A percentile compares a stretch with the other conserved stretches of the same genome.
These are phyloP conservation scores for Cerastoderma edule DNA, from an alignment of 2,888 invertebrate genomes.

Conservation along the genomic window DNA sequence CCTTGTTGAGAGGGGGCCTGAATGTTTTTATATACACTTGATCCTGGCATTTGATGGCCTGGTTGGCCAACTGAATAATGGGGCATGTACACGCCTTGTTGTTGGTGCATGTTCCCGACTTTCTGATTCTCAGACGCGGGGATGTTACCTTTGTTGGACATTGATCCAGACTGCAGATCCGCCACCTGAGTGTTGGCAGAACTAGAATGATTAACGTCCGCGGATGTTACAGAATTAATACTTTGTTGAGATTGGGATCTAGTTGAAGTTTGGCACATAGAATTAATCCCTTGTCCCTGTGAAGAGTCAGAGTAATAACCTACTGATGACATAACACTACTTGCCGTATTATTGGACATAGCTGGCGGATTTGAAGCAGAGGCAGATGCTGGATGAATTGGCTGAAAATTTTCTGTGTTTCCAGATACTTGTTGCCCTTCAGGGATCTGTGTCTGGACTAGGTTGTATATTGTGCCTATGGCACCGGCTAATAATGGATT, in stretches of 20 bases:
- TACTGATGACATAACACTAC: slow-evolving; percentile 47
- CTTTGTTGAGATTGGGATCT: slow-evolving; percentile 61
- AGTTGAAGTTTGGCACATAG: slow-evolving; percentile 56
- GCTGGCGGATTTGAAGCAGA: slow-evolving; percentile 54
- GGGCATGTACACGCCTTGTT: slow-evolving; percentile 50
- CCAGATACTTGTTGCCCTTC: slow-evolving; percentile 47
- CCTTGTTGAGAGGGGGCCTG: slow-evolving; percentile 27
- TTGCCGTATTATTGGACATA: slow-evolving; percentile 49
- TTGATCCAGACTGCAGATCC: slow-evolving; percentile 32
- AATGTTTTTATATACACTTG: slow-evolving; percentile 43
- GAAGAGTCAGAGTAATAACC: slow-evolving; percentile 42
- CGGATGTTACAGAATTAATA: slow-evolving; percentile 49
- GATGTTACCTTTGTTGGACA: slow-evolving; percentile 24
- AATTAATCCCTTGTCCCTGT: slow-evolving; percentile 37
- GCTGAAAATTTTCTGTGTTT: slow-evolving; percentile 66
- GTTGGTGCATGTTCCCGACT: slow-evolving; percentile 39
- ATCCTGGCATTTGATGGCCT: slow-evolving; percentile 39
- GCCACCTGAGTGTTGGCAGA: slow-evolving; percentile 37
- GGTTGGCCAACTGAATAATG: slow-evolving; percentile 47
- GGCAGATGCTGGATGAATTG: slow-evolving; percentile 71
- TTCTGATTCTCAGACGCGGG: slow-evolving; percentile 38
- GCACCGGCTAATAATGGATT: slow-evolving; percentile 76
- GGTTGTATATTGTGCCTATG: slow-evolving; percentile 57
- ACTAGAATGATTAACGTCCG: slow-evolving; percentile 47
- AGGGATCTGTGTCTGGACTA: slow-evolving; percentile 45